Conservation (phyloP, 1,140 invertebrate genomes). For the Contarinia nasturtii region DNA sequence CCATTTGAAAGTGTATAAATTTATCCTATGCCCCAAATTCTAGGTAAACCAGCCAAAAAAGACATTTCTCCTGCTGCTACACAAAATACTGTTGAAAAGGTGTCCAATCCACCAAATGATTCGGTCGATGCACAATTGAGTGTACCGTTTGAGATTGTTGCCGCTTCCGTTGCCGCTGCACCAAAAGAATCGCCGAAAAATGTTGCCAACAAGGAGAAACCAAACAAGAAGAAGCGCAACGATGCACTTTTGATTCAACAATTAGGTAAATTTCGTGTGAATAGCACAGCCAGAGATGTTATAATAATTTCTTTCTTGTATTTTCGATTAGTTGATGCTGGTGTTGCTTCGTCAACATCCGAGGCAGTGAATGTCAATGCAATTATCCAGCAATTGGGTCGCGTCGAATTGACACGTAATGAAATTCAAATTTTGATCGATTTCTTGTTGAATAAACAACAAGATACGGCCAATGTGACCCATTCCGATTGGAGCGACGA, state of each 20-base stretch:
- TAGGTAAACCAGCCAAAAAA: slow-evolving; percentile 18
- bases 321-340: background rate
- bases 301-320: too few relatives aligned
- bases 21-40: background rate
- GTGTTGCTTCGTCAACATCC: background rate
- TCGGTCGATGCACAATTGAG: background rate
- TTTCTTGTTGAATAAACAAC: slow-evolving; percentile 67
- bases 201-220: slow-evolving; percentile 10
- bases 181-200: background rate
- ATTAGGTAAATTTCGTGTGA: slow-evolving; percentile 16
- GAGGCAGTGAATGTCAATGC: slow-evolving; percentile 28
- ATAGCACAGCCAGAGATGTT: too few relatives aligned
- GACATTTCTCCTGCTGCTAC: slow-evolving; percentile 5
- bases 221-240: slow-evolving; percentile 13
- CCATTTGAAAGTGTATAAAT: too few relatives aligned
- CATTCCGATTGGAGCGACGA: slow-evolving; percentile 76
- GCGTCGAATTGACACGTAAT: slow-evolving; percentile 56
- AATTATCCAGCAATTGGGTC: slow-evolving; percentile 51
- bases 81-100: background rate
- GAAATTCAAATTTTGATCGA: slow-evolving; percentile 81
- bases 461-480: slow-evolving; percentile 44
- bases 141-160: background rate
- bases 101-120: slow-evolving; percentile 5
- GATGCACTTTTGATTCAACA: slow-evolving; percentile 17
- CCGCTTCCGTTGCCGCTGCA: background rate